Evolutionary conservation across 2,888 invertebrate species (phyloP).

Genomic region (Lycaena phlaeas): DNA sequence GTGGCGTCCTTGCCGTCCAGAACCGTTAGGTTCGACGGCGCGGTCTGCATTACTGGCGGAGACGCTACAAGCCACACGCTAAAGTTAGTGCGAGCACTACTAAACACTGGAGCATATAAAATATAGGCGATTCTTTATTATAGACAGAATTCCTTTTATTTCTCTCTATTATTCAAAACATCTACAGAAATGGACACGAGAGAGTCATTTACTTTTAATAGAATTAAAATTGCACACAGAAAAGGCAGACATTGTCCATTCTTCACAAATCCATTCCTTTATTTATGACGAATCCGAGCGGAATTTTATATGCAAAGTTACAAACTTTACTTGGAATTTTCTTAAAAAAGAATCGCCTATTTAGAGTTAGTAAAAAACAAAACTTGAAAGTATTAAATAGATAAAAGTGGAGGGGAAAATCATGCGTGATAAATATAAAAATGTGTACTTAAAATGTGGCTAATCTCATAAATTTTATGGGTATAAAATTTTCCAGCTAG

Average conservation of each 20-base stretch:
- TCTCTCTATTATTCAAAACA: too few species aligned
- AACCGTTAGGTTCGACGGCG: conserved; percentile 90
- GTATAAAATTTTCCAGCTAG: too few species aligned
- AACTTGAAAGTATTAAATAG: neutral
- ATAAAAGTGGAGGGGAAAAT: neutral
- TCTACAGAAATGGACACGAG: too few species aligned
- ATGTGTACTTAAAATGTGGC: neutral
- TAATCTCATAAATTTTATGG: too few species aligned
- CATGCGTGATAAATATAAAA: conserved; percentile 1
- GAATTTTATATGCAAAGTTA: neutral
- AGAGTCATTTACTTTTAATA: too few species aligned
- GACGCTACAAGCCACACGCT: conserved; percentile 81
- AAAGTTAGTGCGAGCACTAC: conserved; percentile 38
- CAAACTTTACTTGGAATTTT: neutral
- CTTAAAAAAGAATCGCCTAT: conserved; percentile 4
- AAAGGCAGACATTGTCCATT: too few species aligned
- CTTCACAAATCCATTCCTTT: neutral
- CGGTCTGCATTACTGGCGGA: conserved; percentile 87
- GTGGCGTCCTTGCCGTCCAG: conserved; percentile 95
- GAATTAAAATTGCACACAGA: too few species aligned
- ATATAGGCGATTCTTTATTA: conserved; percentile 12
- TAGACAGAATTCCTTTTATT: too few species aligned
- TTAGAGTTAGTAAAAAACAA: conserved; percentile 1
- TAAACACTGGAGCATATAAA: conserved; percentile 16
- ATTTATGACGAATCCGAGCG: neutral